Percentiles rank a stretch among this genome's conserved stretches.
Conservation (phyloP, 2,888 invertebrate genomes). For the Ditula angustiorana region DNA sequence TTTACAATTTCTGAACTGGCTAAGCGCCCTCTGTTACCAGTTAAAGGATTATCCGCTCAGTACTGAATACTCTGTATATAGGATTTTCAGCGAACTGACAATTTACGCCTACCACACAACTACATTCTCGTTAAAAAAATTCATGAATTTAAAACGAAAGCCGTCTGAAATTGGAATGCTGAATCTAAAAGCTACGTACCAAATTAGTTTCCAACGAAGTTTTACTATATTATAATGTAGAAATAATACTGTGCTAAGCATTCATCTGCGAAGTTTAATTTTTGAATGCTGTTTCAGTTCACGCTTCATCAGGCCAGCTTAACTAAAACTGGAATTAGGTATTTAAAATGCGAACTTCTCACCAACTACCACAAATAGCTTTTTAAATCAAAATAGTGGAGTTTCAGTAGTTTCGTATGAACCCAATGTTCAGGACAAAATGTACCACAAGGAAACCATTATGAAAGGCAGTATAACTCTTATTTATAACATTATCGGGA, state of each 20-base stretch:
- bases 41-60: too few species aligned
- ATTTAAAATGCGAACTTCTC: background rate
- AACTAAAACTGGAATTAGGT: background rate
- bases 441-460: too few species aligned
- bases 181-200: background rate
- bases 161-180: background rate
- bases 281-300: background rate
- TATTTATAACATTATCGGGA: too few species aligned
- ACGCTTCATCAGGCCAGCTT: background rate
- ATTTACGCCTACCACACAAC: background rate
- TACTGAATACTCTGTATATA: too few species aligned
- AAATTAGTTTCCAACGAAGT: slow-evolving; percentile 1
- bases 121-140: background rate
- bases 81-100: too few species aligned
- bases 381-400: too few species aligned
- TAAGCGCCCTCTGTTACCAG: too few species aligned
- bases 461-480: too few species aligned
- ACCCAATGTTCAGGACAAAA: too few species aligned
- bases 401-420: too few species aligned
- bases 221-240: background rate
- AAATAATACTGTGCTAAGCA: background rate
- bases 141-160: background rate
- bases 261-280: background rate
- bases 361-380: background rate
- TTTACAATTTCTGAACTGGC: too few species aligned